Percentiles rank a stretch among this genome's conserved stretches.
These are phyloP conservation scores for Epicauta chinensis DNA, from an alignment of 1,140 invertebrate genomes.

Conservation along the genomic window DNA sequence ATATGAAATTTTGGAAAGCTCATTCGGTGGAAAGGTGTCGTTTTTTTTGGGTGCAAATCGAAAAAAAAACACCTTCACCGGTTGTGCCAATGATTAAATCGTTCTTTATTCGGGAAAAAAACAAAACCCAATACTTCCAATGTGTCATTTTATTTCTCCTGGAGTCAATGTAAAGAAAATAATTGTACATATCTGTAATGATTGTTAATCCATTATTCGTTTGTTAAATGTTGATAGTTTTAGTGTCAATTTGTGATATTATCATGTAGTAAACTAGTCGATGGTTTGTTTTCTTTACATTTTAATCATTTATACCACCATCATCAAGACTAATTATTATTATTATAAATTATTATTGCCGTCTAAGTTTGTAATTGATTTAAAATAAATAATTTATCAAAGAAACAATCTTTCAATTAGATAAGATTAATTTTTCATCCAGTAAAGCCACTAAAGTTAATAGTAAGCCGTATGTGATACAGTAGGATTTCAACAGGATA, in stretches of 20 bases:
- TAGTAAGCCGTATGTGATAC: neutral
- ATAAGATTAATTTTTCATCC: too few relatives aligned
- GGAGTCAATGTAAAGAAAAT: too few relatives aligned
- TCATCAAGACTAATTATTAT: neutral
- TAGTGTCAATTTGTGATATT: slow-evolving; percentile 28
- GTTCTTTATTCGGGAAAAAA: too few relatives aligned
- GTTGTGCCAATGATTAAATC: too few relatives aligned
- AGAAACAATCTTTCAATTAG: slow-evolving; percentile 9
- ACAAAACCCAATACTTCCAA: too few relatives aligned
- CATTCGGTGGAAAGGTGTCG: neutral
- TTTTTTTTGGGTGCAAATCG: neutral
- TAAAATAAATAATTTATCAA: slow-evolving; percentile 5
- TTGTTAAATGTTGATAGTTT: slow-evolving; percentile 24
- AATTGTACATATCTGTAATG: slow-evolving; percentile 21
- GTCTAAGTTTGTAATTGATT: slow-evolving; percentile 15
- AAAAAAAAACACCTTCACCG: neutral
- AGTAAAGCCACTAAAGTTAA: neutral
- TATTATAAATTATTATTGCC: slow-evolving; percentile 3
- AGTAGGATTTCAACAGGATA: slow-evolving; percentile 10
- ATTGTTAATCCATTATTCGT: slow-evolving; percentile 22
- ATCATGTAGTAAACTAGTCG: slow-evolving; percentile 10
- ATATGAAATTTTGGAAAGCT: neutral
- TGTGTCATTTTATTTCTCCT: too few relatives aligned
- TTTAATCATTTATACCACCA: neutral
- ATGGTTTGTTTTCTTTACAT: slow-evolving; percentile 1